Evolutionary conservation across 2,888 invertebrate genomes (phyloP).

Genomic region (Conchocele bisecta): DNA sequence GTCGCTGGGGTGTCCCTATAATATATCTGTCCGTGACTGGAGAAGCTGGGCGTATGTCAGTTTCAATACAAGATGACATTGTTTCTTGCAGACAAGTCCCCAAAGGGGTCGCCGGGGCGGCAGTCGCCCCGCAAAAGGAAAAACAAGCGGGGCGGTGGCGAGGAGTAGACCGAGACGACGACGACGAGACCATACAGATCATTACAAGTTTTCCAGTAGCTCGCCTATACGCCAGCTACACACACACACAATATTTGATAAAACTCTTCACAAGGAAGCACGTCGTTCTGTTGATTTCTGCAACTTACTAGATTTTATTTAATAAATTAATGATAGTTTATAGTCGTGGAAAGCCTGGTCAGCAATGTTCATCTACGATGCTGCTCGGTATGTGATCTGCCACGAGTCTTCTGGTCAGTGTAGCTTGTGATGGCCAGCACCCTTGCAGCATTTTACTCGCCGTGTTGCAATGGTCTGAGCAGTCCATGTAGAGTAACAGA

Average conservation of each 20-base stretch:
- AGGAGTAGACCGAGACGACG: slow-evolving; percentile 62
- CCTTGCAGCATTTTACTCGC: no score
- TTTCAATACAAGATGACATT: neutral
- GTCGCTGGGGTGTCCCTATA: slow-evolving; percentile 68
- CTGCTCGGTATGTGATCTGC: no score
- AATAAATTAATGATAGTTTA: no score
- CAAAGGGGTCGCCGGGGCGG: slow-evolving; percentile 77
- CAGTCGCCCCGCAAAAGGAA: slow-evolving; percentile 77
- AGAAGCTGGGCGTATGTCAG: neutral
- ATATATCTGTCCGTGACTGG: neutral
- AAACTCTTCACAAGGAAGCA: slow-evolving; percentile 71
- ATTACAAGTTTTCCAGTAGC: slow-evolving; percentile 56
- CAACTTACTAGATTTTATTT: no score
- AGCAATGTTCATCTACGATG: no score
- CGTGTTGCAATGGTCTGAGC: no score
- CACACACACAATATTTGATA: slow-evolving; percentile 61
- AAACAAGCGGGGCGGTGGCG: slow-evolving; percentile 76
- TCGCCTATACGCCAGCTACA: slow-evolving; percentile 62
- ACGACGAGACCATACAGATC: slow-evolving; percentile 45
- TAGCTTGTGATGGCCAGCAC: no score
- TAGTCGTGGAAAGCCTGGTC: no score
- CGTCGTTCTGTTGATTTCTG: slow-evolving; percentile 63
- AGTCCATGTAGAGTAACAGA: no score
- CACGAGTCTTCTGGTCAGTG: no score
- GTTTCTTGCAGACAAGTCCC: slow-evolving; percentile 77